Evolutionary conservation across 2,888 invertebrate genomes (phyloP), one percentile per base, ranked within the genome.

Genomic region (Acholoe squamosa): DNA sequence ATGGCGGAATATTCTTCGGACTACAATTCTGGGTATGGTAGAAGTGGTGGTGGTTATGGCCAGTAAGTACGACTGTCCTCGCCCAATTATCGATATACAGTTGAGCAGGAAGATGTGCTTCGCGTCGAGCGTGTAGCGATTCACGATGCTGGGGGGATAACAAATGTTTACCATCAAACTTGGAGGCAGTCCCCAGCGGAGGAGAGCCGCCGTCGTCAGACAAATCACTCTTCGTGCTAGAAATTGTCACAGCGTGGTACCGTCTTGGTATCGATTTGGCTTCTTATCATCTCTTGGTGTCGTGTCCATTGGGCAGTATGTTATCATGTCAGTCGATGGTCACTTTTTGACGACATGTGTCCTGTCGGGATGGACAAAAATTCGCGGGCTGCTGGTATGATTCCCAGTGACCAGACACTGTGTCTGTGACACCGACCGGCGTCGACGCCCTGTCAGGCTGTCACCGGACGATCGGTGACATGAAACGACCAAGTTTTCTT

Each of bases 1-100:
- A 89, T 89, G 89, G 89, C 89, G 89, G 89, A 67, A 1, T 89
- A 31, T 67, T 61, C 67, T n/a, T 89, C 89, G 54, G 86, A 86
- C 86, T 54, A 54, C 56, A 86, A 86, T 31, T 86, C 86, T 54
- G 86, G 86, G 86, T 86, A 86, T 22, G 86, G 52, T 86, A 52
- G 52, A 54, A 31, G 31, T 31, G 25, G 80, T 80, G 80, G 80
- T 80, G 80, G 80, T 43, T 80, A 19, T 43, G 43, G 80, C 80
- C 80, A 80, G 80, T 80, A 80, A 80, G 43, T 80, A 80, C 43
- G 33, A 16, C 25, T 76, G 7, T 76, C 76, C 31, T 76, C 76
- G 76, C 76, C 28, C 5, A 76, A 76, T 76, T 28, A 76, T 22
- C 25, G 12, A 3, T 76, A 76, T 76, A 28, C 25, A 76, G 76